Percentiles rank a stretch among this genome's conserved stretches.
Evolutionary conservation across 2,113 vertebrate species (phyloP).

Genomic region (Ophthalmolycus amberensis): DNA sequence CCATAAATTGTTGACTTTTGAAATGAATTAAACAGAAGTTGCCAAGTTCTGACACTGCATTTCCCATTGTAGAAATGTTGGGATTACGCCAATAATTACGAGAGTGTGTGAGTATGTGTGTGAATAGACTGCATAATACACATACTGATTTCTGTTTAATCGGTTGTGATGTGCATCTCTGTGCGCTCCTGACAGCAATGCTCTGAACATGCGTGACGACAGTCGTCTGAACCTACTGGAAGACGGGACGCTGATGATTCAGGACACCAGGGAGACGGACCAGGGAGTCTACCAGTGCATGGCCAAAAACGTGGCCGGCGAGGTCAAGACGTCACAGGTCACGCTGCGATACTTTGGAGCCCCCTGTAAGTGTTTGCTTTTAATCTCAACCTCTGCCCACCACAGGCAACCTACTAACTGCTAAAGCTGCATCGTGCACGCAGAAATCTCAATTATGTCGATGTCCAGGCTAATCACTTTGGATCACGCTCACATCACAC

Average conservation of each 20-base stretch:
- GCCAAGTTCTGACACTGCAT: background rate
- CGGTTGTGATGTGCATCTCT: background rate
- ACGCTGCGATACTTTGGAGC: conserved; percentile 94
- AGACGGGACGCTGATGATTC: conserved; percentile 97
- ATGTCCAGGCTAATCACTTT: background rate
- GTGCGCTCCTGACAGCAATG: conserved; percentile 60
- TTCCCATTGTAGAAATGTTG: background rate
- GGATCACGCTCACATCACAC: background rate
- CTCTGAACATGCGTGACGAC: conserved; percentile 94
- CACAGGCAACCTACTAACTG: background rate
- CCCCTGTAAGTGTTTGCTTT: conserved; percentile 84
- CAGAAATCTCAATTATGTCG: background rate
- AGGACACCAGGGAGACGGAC: conserved; percentile 94
- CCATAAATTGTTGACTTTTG: background rate
- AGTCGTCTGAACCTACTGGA: conserved; percentile 94
- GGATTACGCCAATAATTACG: background rate
- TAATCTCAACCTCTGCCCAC: background rate
- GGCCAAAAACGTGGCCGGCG: conserved; percentile 97
- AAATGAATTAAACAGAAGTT: background rate
- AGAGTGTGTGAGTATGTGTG: too few relatives aligned
- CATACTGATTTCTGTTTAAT: background rate
- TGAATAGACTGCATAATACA: background rate
- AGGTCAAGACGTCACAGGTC: conserved; percentile 96
- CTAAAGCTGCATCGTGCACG: background rate
- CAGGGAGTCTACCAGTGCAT: conserved; percentile 98